Percentiles rank a stretch among this genome's conserved stretches.
Conservation (phyloP, 2,113 vertebrate species). For the Motacilla alba region DNA sequence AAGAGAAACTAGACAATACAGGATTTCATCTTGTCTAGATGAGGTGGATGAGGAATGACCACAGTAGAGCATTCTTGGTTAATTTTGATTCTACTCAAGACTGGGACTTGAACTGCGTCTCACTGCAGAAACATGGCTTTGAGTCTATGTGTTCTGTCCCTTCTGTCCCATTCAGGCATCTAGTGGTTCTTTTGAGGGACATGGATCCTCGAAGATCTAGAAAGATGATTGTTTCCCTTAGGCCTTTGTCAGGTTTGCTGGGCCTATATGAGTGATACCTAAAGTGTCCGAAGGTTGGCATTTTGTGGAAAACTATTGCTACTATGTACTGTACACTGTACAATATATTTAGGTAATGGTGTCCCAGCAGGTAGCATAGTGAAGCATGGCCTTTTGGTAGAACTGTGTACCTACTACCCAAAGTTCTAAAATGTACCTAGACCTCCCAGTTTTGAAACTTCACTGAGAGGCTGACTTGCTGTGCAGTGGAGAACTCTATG, state of each 20-base stretch:
- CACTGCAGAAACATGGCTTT: not conserved
- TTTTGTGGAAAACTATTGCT: not conserved
- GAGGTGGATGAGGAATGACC: accelerated
- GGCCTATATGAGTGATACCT: not conserved
- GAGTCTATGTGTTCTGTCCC: not conserved
- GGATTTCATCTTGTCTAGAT: not conserved
- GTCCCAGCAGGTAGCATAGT: not conserved
- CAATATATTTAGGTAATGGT: not conserved
- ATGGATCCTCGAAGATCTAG: not conserved
- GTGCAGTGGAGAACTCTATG: not conserved
- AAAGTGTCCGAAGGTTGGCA: not conserved
- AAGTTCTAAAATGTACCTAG: not conserved
- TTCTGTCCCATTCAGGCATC: not conserved
- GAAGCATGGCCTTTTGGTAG: not conserved
- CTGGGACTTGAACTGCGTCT: not conserved
- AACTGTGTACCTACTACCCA: not conserved
- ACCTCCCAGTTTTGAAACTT: not conserved
- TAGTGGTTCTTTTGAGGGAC: not conserved
- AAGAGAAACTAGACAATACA: not conserved
- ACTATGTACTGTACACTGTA: not conserved
- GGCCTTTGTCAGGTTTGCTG: not conserved
- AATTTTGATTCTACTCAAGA: not conserved
- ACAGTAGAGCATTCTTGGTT: not conserved
- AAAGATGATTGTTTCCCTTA: not conserved
- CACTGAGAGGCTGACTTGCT: not conserved